Evolutionary conservation across 2,113 vertebrate species (phyloP), one percentile per base, ranked within the genome.

Genomic region (Solea senegalensis): DNA sequence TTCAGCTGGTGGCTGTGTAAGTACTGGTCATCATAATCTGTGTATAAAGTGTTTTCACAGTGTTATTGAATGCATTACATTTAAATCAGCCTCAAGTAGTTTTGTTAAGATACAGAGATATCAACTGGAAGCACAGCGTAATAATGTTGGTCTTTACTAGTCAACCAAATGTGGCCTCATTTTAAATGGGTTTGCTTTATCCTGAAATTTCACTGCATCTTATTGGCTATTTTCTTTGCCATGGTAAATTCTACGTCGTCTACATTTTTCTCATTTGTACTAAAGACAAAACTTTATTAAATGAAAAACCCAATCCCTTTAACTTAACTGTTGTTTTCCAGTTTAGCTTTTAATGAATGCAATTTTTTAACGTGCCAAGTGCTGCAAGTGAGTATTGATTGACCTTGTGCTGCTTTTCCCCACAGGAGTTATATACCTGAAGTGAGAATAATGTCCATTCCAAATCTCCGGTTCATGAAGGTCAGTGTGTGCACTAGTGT

Each of bases 371-470:
- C 28, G 2, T 11, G 49, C 43, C 43, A 6, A 49, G 56, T 11
- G 9, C 10, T 40, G 2, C 40, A 9, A 7, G 8, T 51, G 16
- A 40, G 14, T 55, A 48, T n/a, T 80, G 54, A 85, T 61, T 39
- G 6, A 1, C 46, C 40, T 15, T 55, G 46, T 76, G 13, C 12
- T 11, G 28, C 61, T 71, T 88, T 65, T 84, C 52, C 65, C 48
- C 65, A 44, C 63, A 99, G 98, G 86, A 99, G 96, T 90, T 99
- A 99, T 59, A 95, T 99, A 86, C 98, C 98, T 74, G 98, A 99
- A 94, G 96, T 99, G 82, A 95, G 98, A 91, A 99, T 99, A 87
- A 98, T 99, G 97, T 99, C 98, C 65, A 97, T 99, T 93, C 98
- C 97, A 77, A 99, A 99, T 81, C 94, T 99, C 80, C 96, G 97